phyloP scores from a whole-genome alignment of 2,888 invertebrate species.

The Drosophila pseudotalamancana region DNA sequence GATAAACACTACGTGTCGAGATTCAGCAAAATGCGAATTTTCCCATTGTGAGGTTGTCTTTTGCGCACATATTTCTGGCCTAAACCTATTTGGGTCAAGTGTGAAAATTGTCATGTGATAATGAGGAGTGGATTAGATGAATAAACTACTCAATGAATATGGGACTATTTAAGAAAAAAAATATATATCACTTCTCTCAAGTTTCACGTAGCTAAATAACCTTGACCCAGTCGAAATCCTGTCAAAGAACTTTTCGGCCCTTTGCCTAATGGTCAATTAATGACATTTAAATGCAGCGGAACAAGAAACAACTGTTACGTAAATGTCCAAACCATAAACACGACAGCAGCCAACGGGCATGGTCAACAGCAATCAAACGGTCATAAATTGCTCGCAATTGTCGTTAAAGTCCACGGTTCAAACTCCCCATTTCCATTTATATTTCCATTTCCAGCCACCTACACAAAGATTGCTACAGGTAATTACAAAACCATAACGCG shows the following conservation, averaged over 20 bases:
- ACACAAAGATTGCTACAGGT: constrained; percentile 52
- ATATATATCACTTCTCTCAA: too few species aligned
- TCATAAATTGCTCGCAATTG: constrained; percentile 54
- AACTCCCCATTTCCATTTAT: not conserved
- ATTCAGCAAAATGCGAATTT: constrained; percentile 24
- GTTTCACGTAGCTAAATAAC: not conserved
- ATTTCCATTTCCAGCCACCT: not conserved
- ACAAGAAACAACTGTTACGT: constrained; percentile 10
- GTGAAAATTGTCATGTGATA: constrained; percentile 29
- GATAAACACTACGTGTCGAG: constrained; percentile 63
- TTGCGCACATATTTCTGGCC: not conserved
- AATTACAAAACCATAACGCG: constrained; percentile 73
- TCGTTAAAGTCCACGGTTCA: constrained; percentile 35
- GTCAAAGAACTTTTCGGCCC: too few species aligned
- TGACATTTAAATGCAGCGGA: constrained; percentile 36
- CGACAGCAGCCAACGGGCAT: constrained; percentile 17
- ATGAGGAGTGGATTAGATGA: constrained; percentile 40
- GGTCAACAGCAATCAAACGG: constrained; percentile 63
- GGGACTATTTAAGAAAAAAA: too few species aligned
- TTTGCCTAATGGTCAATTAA: constrained; percentile 56
- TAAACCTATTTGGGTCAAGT: constrained; percentile 36
- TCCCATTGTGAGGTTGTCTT: constrained; percentile 5
- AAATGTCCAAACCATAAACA: constrained; percentile 58
- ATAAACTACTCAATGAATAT: constrained; percentile 4
- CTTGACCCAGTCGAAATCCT: constrained; percentile 28